These are phyloP conservation scores for Schizotus pectinicornis DNA, from an alignment of 2,888 invertebrate genomes.

Conservation along the genomic window DNA sequence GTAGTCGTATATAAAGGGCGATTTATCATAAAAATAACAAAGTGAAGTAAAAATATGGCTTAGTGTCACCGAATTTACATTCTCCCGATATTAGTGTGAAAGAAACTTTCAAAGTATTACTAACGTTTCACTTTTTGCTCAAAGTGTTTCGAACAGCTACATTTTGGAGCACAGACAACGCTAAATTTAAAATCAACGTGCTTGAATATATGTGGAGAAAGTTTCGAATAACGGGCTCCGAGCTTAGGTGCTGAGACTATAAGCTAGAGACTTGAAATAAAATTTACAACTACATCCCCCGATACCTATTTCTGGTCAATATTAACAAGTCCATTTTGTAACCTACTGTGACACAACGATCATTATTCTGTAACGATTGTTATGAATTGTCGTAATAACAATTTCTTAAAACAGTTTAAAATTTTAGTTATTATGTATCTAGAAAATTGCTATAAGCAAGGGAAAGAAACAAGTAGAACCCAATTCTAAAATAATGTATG, in stretches of 20 bases:
- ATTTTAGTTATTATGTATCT: no score
- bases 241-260: slow-evolving; percentile 20
- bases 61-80: slow-evolving; percentile 25
- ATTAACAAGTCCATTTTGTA: background rate
- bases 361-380: no score
- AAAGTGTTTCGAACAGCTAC: no score
- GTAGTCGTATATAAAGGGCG: slow-evolving; percentile 18
- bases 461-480: no score
- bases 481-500: no score
- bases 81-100: slow-evolving; percentile 15
- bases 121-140: slow-evolving; percentile 5
- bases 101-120: slow-evolving; percentile 6
- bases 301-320: slow-evolving; percentile 9
- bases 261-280: slow-evolving; percentile 16
- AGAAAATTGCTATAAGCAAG: no score
- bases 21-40: slow-evolving; percentile 27
- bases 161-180: background rate
- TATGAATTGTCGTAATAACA: no score
- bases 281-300: slow-evolving; percentile 18
- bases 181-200: slow-evolving; percentile 18
- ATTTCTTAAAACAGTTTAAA: no score
- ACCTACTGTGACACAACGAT: no score
- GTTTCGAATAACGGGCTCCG: slow-evolving; percentile 12
- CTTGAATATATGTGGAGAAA: slow-evolving; percentile 17
- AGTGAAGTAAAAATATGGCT: slow-evolving; percentile 20